Base-by-base conservation (phyloP, 2,113 vertebrate genomes). In the Tringa solitaria region DNA sequence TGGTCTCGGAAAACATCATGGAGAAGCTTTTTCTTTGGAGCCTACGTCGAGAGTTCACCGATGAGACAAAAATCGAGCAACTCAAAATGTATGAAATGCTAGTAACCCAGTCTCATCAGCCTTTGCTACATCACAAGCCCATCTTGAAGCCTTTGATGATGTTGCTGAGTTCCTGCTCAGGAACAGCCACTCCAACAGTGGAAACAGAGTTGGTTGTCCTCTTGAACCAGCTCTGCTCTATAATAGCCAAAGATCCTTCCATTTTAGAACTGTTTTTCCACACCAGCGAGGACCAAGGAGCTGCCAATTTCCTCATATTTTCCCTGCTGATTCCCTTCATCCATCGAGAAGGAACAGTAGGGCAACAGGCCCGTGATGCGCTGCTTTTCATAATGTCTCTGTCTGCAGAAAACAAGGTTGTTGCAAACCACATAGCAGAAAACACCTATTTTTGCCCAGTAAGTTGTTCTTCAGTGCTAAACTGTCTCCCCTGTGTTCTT, bases 1-100 rank as follows among this genome's bases (percentile, higher is more conserved):
- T 99, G 84, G 99, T 99, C 87, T 98, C 98, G 57, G 99, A 99
- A 97, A 99, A 99, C 82, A 99, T 99, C 93, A 99, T 99, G 99
- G 99, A 99, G 93, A 99, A 99, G 32, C 99, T 99, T 46, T 99
- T 99, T n/a, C 98, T 99, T 35, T 99, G 99, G 99, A 99, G 99
- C 96, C 93, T 99, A 56, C 98, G 99, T 18, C 95, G 99, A 35
- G 99, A 99, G 90, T 99, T 99, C 98, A 99, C 99, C 0, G 99
- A 99, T 43, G 99, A 99, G 89, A 99, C 99, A 91, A 99, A 99
- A 93, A 98, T 99, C 1, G 99, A 99, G 96, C 99, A 99, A 96
- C 98, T 99, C 8, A 99, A 99, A 98, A 99, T 99, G 98, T 99
- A 99, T 19, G 99, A 99, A 97, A 99, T 99, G 99, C 92, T 99